Conservation (phyloP, 2,797 vertebrate genomes). For the Typhlichthys eigenmanni region DNA sequence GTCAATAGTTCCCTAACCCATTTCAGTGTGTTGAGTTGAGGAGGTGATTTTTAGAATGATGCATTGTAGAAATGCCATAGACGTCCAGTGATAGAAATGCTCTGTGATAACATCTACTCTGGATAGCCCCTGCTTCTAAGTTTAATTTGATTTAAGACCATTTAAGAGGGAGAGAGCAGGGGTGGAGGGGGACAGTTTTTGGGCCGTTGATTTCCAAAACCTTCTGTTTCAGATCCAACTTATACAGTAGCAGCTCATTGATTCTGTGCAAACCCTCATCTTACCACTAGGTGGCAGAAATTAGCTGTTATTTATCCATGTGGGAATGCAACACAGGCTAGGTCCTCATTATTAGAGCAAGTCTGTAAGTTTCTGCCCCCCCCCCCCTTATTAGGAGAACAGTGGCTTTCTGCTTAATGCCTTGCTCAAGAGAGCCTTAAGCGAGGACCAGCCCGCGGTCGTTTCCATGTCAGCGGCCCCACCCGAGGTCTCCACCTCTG, state of each 20-base stretch:
- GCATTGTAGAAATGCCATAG: too few species aligned
- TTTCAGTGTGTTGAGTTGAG: too few species aligned
- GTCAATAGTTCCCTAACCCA: too few species aligned
- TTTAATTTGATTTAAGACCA: too few species aligned
- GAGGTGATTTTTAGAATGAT: too few species aligned
- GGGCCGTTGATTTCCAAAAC: too few species aligned
- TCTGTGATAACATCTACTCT: too few species aligned
- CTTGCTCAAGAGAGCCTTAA: constrained; percentile 67
- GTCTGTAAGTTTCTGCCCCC: not conserved
- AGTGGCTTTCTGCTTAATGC: constrained; percentile 72
- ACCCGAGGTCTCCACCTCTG: constrained; percentile 51
- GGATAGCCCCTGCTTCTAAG: too few species aligned
- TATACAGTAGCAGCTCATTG: not conserved
- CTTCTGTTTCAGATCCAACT: too few species aligned
- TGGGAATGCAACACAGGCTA: not conserved
- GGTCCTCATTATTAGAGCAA: not conserved
- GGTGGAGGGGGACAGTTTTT: too few species aligned
- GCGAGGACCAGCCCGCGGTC: constrained; percentile 57
- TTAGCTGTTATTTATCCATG: not conserved
- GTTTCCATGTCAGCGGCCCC: constrained; percentile 26
- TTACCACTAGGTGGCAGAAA: constrained; percentile 48
- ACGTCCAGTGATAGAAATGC: too few species aligned
- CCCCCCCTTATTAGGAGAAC: constrained; percentile 62
- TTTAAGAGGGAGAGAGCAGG: too few species aligned
- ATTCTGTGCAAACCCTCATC: constrained; percentile 11